Evolutionary conservation across 1,140 invertebrate species (phyloP).

Genomic region (Subanguina moxae): DNA sequence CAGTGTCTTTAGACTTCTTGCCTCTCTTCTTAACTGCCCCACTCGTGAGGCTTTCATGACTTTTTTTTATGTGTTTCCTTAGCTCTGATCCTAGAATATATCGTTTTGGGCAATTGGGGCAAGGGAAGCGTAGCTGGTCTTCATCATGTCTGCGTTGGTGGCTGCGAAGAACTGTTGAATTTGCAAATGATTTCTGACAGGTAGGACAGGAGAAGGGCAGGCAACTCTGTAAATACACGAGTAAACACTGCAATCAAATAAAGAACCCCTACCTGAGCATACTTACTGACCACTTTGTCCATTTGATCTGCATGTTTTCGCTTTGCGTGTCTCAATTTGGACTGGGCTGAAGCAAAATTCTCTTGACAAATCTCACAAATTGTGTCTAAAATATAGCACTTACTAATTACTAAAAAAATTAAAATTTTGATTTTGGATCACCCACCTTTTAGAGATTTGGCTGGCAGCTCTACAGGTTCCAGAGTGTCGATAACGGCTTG

Average conservation of each 20-base stretch:
- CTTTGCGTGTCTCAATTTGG: neutral
- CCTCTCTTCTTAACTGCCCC: too few species aligned
- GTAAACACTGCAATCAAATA: neutral
- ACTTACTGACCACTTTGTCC: neutral
- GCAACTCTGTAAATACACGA: neutral
- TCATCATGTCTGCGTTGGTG: neutral
- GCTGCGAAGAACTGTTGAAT: neutral
- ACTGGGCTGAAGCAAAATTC: neutral
- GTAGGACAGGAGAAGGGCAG: neutral
- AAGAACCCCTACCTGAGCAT: neutral
- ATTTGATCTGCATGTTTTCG: constrained; percentile 1
- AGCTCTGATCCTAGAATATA: neutral
- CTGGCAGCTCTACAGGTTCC: neutral
- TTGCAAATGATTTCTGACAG: neutral
- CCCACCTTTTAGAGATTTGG: too few species aligned
- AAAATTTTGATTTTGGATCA: too few species aligned
- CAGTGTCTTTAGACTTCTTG: too few species aligned
- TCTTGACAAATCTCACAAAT: neutral
- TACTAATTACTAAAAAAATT: too few species aligned
- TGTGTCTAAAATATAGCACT: neutral
- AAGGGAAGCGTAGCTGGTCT: neutral
- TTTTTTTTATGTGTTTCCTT: neutral
- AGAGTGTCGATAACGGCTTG: neutral
- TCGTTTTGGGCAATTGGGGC: neutral
- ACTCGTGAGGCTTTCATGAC: neutral